Percentiles rank a stretch among this genome's conserved stretches.
Evolutionary conservation across 2,888 invertebrate genomes (phyloP).

Genomic region (Folsomia candida): DNA sequence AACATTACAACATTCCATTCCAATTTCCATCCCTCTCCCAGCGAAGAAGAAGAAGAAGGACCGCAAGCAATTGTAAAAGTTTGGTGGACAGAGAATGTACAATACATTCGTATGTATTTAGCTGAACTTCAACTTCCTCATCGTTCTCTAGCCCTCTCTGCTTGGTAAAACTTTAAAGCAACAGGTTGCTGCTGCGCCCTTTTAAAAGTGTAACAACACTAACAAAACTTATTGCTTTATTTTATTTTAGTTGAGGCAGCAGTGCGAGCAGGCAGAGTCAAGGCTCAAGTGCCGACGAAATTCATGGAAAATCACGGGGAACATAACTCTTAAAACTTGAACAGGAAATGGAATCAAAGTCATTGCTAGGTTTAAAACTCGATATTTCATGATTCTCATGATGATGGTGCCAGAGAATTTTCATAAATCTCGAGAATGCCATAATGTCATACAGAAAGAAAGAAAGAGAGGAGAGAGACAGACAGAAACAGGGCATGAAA

Average conservation of each 20-base stretch:
- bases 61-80: conserved; percentile 1
- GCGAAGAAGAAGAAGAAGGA: conserved; percentile 1
- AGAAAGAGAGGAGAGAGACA: too few species aligned
- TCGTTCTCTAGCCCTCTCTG: neutral
- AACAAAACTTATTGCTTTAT: neutral
- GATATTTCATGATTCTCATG: neutral
- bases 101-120: neutral
- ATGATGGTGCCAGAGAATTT: conserved; percentile 1
- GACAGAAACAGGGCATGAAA: neutral
- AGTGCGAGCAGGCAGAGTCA: too few species aligned
- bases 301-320: conserved; percentile 3
- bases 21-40: conserved; percentile 1
- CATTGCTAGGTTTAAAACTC: neutral
- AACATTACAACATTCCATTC: neutral
- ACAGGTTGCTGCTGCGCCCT: neutral
- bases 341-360: conserved; percentile 3
- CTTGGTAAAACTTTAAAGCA: neutral
- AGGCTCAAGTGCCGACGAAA: neutral
- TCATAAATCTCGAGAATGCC: conserved; percentile 3
- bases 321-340: neutral
- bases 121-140: neutral
- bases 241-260: neutral
- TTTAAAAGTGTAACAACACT: neutral
- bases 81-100: neutral
- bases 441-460: neutral